Evolutionary conservation across 1,140 invertebrate species (phyloP).

Genomic region (Achatina immaculata): DNA sequence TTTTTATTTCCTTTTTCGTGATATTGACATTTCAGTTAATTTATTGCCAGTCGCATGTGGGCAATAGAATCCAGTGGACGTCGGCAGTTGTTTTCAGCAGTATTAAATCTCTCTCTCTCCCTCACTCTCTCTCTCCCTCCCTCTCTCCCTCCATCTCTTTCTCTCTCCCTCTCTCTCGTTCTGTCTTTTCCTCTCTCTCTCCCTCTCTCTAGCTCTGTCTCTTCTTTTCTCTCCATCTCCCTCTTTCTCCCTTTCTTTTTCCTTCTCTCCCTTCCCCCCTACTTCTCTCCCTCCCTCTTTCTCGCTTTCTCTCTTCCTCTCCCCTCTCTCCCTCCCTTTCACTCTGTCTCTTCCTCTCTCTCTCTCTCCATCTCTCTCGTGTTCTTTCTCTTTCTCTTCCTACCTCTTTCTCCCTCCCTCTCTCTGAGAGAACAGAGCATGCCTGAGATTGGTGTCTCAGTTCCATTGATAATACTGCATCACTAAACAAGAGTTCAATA

Average conservation of each 20-base stretch:
- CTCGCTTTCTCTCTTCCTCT: neutral
- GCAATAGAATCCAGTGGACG: too few relatives aligned
- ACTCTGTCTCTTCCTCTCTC: neutral
- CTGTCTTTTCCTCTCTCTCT: neutral
- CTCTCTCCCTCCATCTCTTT: too few relatives aligned
- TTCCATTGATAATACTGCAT: too few relatives aligned
- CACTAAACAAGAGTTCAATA: too few relatives aligned
- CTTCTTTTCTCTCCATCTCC: too few relatives aligned
- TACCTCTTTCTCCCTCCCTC: neutral
- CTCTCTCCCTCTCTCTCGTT: conserved; percentile 5
- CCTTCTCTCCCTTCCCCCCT: neutral
- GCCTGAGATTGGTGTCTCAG: neutral
- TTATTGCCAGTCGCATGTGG: too few relatives aligned
- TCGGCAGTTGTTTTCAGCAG: too few relatives aligned
- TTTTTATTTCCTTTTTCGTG: too few relatives aligned
- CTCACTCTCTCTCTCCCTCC: too few relatives aligned
- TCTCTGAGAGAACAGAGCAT: neutral
- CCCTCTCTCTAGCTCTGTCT: neutral
- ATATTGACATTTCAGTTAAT: too few relatives aligned
- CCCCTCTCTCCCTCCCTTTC: neutral
- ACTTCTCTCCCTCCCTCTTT: neutral
- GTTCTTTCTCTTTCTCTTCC: neutral
- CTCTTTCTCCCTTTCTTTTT: conserved; percentile 3
- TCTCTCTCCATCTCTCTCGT: neutral
- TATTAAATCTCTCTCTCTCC: too few relatives aligned